Conservation (phyloP, 2,888 invertebrate genomes). For the Andrena bucephala region DNA sequence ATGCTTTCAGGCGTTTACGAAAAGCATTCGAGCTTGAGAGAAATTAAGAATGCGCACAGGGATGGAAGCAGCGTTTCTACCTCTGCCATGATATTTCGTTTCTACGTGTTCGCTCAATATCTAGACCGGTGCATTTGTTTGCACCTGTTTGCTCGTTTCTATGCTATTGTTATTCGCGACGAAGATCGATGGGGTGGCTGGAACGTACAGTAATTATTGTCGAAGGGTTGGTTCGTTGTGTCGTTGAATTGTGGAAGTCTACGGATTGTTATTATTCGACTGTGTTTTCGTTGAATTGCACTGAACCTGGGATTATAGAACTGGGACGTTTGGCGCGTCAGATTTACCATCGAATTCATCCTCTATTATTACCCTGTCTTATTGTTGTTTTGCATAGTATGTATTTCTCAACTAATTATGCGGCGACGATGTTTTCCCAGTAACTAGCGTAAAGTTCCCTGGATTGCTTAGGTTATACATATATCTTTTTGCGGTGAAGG, state of each 20-base stretch:
- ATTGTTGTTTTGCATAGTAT: background rate
- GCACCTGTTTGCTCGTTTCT: conserved; percentile 25
- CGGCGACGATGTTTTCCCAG: no score
- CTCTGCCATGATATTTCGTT: background rate
- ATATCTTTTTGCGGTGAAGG: no score
- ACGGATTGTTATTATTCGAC: conserved; percentile 25
- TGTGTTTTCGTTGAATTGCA: background rate
- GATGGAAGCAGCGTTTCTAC: background rate
- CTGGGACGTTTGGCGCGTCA: background rate
- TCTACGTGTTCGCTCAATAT: background rate
- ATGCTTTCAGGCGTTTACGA: background rate
- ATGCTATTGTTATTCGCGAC: conserved; percentile 20
- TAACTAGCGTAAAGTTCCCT: no score
- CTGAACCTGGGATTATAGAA: background rate
- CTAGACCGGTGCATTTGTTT: conserved; percentile 23
- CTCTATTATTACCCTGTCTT: background rate
- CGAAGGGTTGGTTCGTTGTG: background rate
- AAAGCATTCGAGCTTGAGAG: background rate
- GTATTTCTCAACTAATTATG: no score
- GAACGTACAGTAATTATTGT: conserved; percentile 11
- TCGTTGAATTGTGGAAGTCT: conserved; percentile 16
- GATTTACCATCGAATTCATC: conserved; percentile 6
- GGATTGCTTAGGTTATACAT: no score
- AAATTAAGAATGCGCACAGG: background rate
- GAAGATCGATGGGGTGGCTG: conserved; percentile 38